Percentiles rank a stretch among this genome's conserved stretches.
phyloP scores from a whole-genome alignment of 2,113 vertebrate genomes.

The Sinocyclocheilus grahami region DNA sequence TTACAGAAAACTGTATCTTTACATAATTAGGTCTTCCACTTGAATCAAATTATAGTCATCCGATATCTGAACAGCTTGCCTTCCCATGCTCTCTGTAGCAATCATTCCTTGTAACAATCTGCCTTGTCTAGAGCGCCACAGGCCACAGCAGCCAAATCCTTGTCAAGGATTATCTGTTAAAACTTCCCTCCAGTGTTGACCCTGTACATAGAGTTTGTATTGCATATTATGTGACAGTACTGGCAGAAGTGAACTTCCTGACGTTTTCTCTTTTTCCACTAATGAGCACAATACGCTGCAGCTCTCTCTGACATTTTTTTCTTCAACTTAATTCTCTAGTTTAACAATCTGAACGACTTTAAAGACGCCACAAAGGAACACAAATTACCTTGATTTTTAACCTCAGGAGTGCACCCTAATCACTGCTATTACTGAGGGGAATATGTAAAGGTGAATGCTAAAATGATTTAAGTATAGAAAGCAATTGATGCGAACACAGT shows the following conservation, averaged over 20 bases:
- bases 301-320: conserved; percentile 30
- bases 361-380: conserved; percentile 48
- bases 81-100: conserved; percentile 16
- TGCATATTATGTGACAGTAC: conserved; percentile 30
- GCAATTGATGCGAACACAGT: conserved; percentile 63
- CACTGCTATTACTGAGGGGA: conserved; percentile 37
- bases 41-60: conserved; percentile 13
- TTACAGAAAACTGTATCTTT: background rate
- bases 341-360: conserved; percentile 50
- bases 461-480: conserved; percentile 64
- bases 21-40: background rate
- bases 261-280: conserved; percentile 19
- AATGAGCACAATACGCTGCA: conserved; percentile 40
- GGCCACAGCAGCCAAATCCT: conserved; percentile 31
- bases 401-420: conserved; percentile 35
- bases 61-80: background rate
- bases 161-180: conserved; percentile 30
- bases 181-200: conserved; percentile 21
- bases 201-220: conserved; percentile 21
- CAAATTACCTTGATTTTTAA: conserved; percentile 50
- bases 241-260: conserved; percentile 43
- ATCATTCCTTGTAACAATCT: conserved; percentile 9
- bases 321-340: conserved; percentile 45
- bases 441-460: conserved; percentile 50
- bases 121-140: conserved; percentile 14